These are phyloP conservation scores for Theonella swinhoei DNA, from an alignment of 37 sponge, comb jelly and placozoan genomes.

Conservation along the genomic window DNA sequence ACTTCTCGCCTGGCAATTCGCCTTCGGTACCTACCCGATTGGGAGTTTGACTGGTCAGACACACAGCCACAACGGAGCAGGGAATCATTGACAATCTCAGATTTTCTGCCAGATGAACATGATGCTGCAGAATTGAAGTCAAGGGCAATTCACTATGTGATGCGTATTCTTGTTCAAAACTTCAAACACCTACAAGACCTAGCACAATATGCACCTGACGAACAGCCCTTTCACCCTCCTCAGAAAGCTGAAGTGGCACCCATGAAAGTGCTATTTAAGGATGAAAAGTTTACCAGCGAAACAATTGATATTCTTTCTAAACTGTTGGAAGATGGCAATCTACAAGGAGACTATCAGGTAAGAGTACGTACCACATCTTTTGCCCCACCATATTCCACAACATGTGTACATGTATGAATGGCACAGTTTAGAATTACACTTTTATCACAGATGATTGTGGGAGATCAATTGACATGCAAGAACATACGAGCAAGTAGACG, in stretches of 20 bases:
- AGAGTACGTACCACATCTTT: not conserved
- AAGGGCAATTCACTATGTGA: slow-evolving; percentile 11
- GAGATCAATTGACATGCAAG: slow-evolving; percentile 17
- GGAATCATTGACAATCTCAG: not conserved
- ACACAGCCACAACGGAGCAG: not conserved
- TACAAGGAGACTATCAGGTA: not conserved
- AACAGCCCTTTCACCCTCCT: not conserved
- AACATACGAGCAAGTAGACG: not conserved
- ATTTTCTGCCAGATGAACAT: slow-evolving; percentile 24
- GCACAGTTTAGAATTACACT: not conserved
- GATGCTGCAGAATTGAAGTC: not conserved
- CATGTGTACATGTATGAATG: not conserved
- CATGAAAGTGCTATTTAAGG: slow-evolving; percentile 27
- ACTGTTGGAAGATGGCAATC: not conserved
- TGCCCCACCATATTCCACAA: not conserved
- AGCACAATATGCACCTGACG: not conserved
- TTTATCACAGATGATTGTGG: not conserved
- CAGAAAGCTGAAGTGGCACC: slow-evolving; percentile 25
- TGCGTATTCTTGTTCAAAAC: slow-evolving; percentile 6
- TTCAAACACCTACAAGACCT: not conserved
- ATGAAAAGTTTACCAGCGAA: slow-evolving; percentile 14
- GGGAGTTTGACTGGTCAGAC: slow-evolving; percentile 16
- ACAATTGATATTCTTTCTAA: slow-evolving; percentile 28
- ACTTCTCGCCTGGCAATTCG: slow-evolving; percentile 16
- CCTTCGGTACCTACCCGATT: slow-evolving; percentile 9